Evolutionary conservation across 37 sponge, comb jelly and placozoan genomes (phyloP).

Genomic region (Beroe forskalii): DNA sequence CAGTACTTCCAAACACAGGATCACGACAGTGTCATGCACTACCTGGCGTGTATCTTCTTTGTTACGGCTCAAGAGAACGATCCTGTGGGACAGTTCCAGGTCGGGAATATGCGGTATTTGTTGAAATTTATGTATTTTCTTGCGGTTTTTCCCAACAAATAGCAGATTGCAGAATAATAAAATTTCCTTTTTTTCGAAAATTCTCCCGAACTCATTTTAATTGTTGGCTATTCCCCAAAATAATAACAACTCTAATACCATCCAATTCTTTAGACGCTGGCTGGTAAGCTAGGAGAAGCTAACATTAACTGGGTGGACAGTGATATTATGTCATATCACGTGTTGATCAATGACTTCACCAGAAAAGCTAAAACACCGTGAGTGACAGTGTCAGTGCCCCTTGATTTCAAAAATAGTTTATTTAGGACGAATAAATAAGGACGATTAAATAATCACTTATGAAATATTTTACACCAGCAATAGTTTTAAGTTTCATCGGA

Average conservation of each 20-base stretch:
- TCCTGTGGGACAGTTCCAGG: background rate
- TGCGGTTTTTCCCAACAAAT: too few species aligned
- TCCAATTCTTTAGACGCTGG: background rate
- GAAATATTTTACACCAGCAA: too few species aligned
- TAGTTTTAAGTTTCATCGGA: too few species aligned
- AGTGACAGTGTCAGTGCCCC: background rate
- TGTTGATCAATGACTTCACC: background rate
- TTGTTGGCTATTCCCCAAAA: too few species aligned
- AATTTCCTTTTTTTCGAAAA: too few species aligned
- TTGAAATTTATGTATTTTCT: background rate
- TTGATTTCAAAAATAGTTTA: too few species aligned
- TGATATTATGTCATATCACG: conserved; percentile 26
- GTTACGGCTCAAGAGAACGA: background rate
- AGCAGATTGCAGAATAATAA: too few species aligned
- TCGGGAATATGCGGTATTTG: background rate
- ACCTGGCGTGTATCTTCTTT: conserved; percentile 66
- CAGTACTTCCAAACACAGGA: conserved; percentile 73
- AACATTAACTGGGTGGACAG: conserved; percentile 20
- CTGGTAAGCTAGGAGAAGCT: background rate
- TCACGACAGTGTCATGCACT: conserved; percentile 67
- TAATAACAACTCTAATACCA: too few species aligned
- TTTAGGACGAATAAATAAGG: too few species aligned
- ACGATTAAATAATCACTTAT: too few species aligned
- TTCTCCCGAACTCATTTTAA: too few species aligned
- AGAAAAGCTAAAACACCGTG: conserved; percentile 50